Percentiles rank a stretch among this genome's conserved stretches.
These are phyloP conservation scores for Hippocampus zosterae DNA, from an alignment of 2,113 vertebrate species.

Conservation along the genomic window DNA sequence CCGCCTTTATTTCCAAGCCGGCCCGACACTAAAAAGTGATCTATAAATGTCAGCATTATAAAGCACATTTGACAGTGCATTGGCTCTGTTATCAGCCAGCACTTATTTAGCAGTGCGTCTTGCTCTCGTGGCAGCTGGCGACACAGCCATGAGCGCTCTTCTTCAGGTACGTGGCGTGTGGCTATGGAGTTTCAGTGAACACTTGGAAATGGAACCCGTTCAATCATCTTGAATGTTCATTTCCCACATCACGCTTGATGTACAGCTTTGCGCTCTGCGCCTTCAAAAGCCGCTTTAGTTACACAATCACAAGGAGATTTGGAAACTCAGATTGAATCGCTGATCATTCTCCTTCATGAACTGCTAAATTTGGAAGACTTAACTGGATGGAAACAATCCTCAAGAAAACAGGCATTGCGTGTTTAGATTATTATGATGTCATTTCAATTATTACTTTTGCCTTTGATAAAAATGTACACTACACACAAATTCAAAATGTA, in stretches of 20 bases:
- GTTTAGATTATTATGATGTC: background rate
- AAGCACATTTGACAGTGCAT: slow-evolving; percentile 72
- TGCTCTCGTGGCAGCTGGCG: slow-evolving; percentile 39
- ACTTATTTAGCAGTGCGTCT: slow-evolving; percentile 71
- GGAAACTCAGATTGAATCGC: background rate
- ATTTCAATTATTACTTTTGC: background rate
- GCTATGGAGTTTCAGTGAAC: slow-evolving; percentile 20
- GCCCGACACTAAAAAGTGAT: slow-evolving; percentile 73
- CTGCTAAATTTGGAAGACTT: background rate
- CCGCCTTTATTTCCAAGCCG: slow-evolving; percentile 74
- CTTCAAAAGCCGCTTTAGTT: slow-evolving; percentile 16
- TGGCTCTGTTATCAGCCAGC: slow-evolving; percentile 67
- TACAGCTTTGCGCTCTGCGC: slow-evolving; percentile 1
- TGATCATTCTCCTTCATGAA: background rate
- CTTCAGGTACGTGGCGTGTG: slow-evolving; percentile 45
- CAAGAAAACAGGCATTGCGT: background rate
- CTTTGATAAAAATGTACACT: background rate
- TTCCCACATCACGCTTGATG: slow-evolving; percentile 31
- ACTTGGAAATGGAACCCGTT: slow-evolving; percentile 56
- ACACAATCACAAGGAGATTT: background rate
- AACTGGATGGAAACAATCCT: background rate
- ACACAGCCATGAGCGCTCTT: background rate
- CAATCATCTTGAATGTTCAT: slow-evolving; percentile 54
- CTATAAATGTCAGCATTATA: slow-evolving; percentile 76
- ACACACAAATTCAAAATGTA: too few relatives aligned